Evolutionary conservation across 2,888 invertebrate species (phyloP).

Genomic region (Polylopha cassiicola): DNA sequence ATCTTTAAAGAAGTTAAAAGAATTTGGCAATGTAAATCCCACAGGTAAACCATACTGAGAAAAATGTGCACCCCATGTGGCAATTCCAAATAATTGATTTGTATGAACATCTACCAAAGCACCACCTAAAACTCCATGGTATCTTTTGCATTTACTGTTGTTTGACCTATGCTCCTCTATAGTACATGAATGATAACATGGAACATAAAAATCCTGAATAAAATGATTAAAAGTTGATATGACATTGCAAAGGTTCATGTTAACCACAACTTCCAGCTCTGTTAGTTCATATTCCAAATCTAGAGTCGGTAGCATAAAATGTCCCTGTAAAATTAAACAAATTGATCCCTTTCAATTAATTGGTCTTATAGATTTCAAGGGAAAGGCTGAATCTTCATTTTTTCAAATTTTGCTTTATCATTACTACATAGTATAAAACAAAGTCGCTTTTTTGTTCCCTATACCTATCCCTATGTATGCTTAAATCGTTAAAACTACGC

Average conservation of each 20-base stretch:
- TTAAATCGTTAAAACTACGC: no score
- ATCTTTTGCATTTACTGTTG: slow-evolving; percentile 30
- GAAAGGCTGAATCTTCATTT: no score
- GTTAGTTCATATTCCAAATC: background rate
- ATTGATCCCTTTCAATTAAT: no score
- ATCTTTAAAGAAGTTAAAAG: slow-evolving; percentile 41
- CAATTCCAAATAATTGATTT: slow-evolving; percentile 43
- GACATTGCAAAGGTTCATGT: background rate
- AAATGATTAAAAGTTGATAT: no score
- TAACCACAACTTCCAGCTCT: background rate
- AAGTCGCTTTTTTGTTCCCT: no score
- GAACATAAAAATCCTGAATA: no score
- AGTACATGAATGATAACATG: slow-evolving; percentile 53
- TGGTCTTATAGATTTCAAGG: no score
- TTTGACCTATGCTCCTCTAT: slow-evolving; percentile 26
- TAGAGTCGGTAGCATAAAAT: no score
- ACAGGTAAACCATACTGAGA: slow-evolving; percentile 40
- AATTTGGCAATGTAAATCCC: slow-evolving; percentile 50
- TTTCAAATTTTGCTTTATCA: no score
- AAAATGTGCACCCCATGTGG: slow-evolving; percentile 47
- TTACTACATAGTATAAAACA: no score
- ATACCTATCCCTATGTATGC: no score
- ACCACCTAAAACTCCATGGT: slow-evolving; percentile 49
- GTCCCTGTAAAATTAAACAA: no score
- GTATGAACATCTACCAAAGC: slow-evolving; percentile 37